Conservation (phyloP, 2,113 vertebrate species). For the Solea senegalensis region DNA sequence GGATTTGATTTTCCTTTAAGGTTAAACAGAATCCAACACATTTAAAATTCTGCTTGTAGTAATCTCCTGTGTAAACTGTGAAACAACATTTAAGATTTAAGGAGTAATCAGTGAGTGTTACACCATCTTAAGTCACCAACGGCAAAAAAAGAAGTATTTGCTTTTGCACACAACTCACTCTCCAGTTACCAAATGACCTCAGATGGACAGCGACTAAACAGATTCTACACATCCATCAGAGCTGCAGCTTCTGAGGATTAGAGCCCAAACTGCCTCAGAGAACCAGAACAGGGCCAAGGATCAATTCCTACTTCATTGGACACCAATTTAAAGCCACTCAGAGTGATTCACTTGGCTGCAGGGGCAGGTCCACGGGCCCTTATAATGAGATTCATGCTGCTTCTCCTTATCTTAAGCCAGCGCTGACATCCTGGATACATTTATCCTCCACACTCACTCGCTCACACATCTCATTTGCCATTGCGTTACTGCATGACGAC, state of each 20-base stretch:
- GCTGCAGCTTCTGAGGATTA: slow-evolving; percentile 57
- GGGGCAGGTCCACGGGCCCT: slow-evolving; percentile 67
- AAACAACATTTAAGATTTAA: slow-evolving; percentile 4
- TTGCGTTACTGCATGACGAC: slow-evolving; percentile 14
- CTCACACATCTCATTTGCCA: slow-evolving; percentile 55
- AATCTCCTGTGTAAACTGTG: background rate
- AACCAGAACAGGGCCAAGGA: slow-evolving; percentile 74
- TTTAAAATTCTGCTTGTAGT: background rate
- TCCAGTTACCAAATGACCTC: slow-evolving; percentile 36
- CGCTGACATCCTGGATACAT: slow-evolving; percentile 69
- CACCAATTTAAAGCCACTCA: slow-evolving; percentile 79
- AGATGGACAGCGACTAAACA: slow-evolving; percentile 35
- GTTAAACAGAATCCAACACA: background rate
- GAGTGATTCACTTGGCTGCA: slow-evolving; percentile 78
- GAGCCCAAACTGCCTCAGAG: slow-evolving; percentile 59
- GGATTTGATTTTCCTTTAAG: slow-evolving; percentile 12
- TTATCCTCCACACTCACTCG: slow-evolving; percentile 59
- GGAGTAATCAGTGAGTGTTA: slow-evolving; percentile 4
- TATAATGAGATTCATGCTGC: slow-evolving; percentile 79
- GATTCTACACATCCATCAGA: slow-evolving; percentile 54
- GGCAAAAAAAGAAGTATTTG: background rate
- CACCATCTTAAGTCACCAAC: background rate
- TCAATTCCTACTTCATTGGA: slow-evolving; percentile 80
- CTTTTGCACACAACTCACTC: slow-evolving; percentile 23
- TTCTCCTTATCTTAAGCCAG: slow-evolving; percentile 73